These are phyloP conservation scores for Platyrinchus mystaceus DNA, from an alignment of 2,797 vertebrate genomes.

Conservation along the genomic window DNA sequence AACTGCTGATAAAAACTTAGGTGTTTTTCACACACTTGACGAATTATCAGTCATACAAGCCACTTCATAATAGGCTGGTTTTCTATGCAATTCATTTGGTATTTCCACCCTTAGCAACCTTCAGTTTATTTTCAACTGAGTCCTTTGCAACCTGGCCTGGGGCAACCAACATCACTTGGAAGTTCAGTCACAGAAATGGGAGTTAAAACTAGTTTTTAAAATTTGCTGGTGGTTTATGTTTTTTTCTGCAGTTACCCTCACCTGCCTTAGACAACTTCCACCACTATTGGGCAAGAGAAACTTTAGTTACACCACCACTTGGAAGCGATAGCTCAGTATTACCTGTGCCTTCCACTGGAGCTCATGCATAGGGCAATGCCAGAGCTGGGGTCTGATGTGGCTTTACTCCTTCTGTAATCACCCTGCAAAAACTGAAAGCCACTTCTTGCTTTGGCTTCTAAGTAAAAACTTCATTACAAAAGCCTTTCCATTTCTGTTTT, in stretches of 20 bases:
- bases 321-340: neutral
- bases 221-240: too few species aligned
- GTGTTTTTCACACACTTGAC: neutral
- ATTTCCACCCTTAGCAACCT: slow-evolving; percentile 21
- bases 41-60: neutral
- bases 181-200: neutral
- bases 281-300: neutral
- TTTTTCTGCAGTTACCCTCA: neutral
- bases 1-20: neutral
- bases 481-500: neutral
- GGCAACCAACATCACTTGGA: neutral
- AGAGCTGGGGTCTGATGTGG: neutral
- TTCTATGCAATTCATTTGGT: neutral
- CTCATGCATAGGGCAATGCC: neutral
- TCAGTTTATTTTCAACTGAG: neutral
- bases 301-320: accelerated
- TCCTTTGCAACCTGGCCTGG: neutral
- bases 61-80: neutral
- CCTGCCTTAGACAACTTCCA: neutral
- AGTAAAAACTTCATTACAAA: neutral
- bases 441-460: neutral
- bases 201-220: too few species aligned
- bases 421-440: neutral
- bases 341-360: neutral
- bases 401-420: neutral